Evolutionary conservation across 2,113 vertebrate species (phyloP).

Genomic region (Phoxinus phoxinus): DNA sequence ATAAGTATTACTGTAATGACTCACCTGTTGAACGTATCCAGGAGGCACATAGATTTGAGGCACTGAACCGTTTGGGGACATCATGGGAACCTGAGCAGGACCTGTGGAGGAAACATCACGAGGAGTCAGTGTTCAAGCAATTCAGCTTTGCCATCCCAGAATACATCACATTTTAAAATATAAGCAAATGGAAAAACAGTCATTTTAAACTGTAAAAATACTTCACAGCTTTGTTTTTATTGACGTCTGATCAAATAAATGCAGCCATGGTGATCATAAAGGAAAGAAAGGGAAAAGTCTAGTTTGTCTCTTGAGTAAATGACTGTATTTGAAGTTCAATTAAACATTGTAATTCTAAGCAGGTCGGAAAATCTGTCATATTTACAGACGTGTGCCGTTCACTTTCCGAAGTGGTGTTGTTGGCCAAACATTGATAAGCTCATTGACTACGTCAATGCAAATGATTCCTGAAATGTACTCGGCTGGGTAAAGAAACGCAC

Average conservation of each 20-base stretch:
- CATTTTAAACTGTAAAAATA: too few relatives aligned
- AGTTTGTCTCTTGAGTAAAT: background rate
- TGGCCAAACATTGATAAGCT: background rate
- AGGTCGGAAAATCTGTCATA: background rate
- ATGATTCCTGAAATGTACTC: slow-evolving; percentile 1
- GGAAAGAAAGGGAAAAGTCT: too few relatives aligned
- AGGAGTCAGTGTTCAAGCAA: too few relatives aligned
- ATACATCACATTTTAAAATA: too few relatives aligned
- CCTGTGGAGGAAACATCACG: slow-evolving; percentile 72
- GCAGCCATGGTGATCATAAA: too few relatives aligned
- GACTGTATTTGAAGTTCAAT: background rate
- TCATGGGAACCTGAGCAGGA: slow-evolving; percentile 99
- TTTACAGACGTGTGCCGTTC: background rate
- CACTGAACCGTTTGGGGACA: slow-evolving; percentile 99
- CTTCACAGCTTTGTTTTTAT: too few relatives aligned
- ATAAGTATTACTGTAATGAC: background rate
- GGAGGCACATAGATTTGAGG: slow-evolving; percentile 99
- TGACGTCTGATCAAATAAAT: too few relatives aligned
- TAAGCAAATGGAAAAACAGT: too few relatives aligned
- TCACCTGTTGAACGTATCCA: slow-evolving; percentile 99
- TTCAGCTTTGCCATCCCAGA: too few relatives aligned
- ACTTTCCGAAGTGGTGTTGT: background rate
- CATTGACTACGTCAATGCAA: background rate
- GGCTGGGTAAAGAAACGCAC: background rate
- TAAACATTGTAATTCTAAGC: background rate